Conservation (phyloP, 2,113 vertebrate species). For the Raja brachyura region DNA sequence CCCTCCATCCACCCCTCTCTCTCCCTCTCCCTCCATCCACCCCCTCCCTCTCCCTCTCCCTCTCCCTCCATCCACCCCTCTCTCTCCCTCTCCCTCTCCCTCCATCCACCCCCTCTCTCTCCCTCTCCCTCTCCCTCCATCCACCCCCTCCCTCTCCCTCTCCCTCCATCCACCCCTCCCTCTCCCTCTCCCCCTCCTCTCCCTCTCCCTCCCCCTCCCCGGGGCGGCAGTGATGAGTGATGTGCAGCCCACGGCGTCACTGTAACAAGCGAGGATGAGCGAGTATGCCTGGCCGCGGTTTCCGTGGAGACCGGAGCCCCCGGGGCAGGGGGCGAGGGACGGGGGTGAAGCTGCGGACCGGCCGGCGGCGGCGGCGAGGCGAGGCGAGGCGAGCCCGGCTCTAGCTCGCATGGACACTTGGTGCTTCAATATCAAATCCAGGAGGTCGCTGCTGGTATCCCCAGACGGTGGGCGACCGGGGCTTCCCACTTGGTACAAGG, state of each 20-base stretch:
- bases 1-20: neutral
- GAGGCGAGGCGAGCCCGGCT: no score
- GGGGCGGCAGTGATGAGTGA: neutral
- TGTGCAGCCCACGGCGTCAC: neutral
- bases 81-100: no score
- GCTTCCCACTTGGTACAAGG: neutral
- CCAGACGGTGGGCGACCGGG: neutral
- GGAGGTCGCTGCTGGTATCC: neutral
- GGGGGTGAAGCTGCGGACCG: neutral
- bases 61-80: neutral
- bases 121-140: no score
- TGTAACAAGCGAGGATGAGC: neutral
- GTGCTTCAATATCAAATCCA: conserved; percentile 6
- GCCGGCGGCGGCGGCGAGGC: neutral
- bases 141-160: no score
- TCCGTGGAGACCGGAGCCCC: neutral
- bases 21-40: no score
- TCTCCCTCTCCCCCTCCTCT: neutral
- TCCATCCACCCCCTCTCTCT: no score
- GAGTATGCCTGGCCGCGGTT: neutral
- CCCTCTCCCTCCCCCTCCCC: no score
- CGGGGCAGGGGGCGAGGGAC: no score
- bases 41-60: neutral
- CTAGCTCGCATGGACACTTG: conserved; percentile 9
- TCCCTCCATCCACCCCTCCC: no score